These are phyloP conservation scores for Dunckerocampus dactyliophorus DNA, from an alignment of 2,113 vertebrate species.

Conservation along the genomic window DNA sequence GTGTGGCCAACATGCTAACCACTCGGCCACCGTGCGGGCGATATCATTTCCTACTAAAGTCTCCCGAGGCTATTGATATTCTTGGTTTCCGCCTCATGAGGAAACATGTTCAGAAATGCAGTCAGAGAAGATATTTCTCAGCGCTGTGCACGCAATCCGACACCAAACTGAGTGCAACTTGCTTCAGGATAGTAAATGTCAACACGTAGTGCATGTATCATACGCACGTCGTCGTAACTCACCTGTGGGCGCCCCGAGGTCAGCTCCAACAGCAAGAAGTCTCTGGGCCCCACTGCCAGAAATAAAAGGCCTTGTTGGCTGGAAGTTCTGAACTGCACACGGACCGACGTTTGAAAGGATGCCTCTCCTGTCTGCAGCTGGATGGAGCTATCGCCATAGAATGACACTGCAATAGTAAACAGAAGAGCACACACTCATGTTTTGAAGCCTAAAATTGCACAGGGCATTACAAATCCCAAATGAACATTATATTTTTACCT, in stretches of 20 bases:
- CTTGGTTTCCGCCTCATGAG: constrained; percentile 40
- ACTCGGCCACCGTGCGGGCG: too few species aligned
- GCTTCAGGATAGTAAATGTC: constrained; percentile 29
- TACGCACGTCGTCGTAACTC: neutral
- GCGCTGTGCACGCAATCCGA: constrained; percentile 31
- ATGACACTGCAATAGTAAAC: constrained; percentile 73
- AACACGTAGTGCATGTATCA: constrained; percentile 2
- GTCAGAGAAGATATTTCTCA: constrained; percentile 21
- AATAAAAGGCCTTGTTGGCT: constrained; percentile 79
- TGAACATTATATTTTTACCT: neutral
- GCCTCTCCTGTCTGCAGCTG: constrained; percentile 69
- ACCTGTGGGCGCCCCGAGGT: constrained; percentile 76
- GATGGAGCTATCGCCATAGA: constrained; percentile 85
- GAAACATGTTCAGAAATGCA: constrained; percentile 52
- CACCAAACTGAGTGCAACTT: constrained; percentile 16
- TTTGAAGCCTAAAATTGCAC: neutral
- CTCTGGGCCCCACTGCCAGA: constrained; percentile 75
- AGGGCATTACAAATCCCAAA: neutral
- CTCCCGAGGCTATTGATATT: too few species aligned
- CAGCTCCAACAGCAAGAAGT: constrained; percentile 81
- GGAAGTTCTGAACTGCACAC: constrained; percentile 79
- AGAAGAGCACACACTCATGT: neutral
- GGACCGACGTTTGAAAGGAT: constrained; percentile 71
- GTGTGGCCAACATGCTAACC: too few species aligned
- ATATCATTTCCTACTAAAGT: too few species aligned